phyloP scores from a whole-genome alignment of 2,797 vertebrate genomes.

The Eleutherodactylus coqui region DNA sequence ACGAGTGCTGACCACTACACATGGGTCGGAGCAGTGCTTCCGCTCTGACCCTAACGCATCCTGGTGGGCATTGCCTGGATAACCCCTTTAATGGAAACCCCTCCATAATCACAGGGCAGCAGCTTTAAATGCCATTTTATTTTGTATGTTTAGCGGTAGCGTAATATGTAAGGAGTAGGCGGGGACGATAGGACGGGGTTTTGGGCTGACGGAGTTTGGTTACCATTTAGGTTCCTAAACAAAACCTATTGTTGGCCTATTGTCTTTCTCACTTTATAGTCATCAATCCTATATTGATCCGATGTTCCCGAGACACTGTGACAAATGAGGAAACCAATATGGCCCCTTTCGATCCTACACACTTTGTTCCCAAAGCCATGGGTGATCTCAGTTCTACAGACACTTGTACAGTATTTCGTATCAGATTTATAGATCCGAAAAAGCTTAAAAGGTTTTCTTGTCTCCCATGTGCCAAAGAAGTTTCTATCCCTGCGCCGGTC shows the following conservation, averaged over 20 bases:
- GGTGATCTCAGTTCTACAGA: constrained; percentile 65
- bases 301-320: constrained; percentile 59
- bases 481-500: constrained; percentile 65
- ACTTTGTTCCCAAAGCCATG: constrained; percentile 64
- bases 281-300: constrained; percentile 64
- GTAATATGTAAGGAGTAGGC: too few relatives aligned
- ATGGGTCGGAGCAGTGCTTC: too few relatives aligned
- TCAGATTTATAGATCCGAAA: constrained; percentile 64
- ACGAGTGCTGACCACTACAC: too few relatives aligned
- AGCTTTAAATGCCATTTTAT: too few relatives aligned
- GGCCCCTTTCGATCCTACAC: constrained; percentile 66
- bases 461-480: constrained; percentile 65
- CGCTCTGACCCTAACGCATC: too few relatives aligned
- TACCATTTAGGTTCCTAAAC: neutral
- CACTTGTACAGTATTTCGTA: constrained; percentile 61
- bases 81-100: too few relatives aligned
- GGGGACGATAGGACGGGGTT: too few relatives aligned
- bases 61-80: too few relatives aligned
- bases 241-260: neutral
- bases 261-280: constrained; percentile 42
- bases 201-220: neutral
- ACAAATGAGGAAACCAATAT: constrained; percentile 66
- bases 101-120: too few relatives aligned
- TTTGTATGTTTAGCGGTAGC: too few relatives aligned
- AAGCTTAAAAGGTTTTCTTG: constrained; percentile 65